These are phyloP conservation scores for Belgica antarctica DNA, from an alignment of 2,888 invertebrate species.

Conservation along the genomic window DNA sequence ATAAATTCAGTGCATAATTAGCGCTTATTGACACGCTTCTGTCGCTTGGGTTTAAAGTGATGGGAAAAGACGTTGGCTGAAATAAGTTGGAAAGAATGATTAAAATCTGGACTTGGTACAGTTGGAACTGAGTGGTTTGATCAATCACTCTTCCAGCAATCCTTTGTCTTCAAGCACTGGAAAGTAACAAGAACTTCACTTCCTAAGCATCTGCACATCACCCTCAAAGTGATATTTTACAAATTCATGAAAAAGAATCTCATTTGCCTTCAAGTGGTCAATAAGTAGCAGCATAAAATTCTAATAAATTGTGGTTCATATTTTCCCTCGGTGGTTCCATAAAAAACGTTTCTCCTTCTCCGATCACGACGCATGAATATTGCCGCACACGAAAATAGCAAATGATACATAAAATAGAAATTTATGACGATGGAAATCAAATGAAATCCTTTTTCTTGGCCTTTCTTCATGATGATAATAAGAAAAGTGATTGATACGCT, in stretches of 20 bases:
- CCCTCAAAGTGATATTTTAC: no score
- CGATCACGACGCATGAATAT: no score
- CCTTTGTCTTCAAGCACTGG: no score
- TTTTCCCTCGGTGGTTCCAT: conserved; percentile 27
- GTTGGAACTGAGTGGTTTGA: no score
- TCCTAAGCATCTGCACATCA: no score
- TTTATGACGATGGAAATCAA: conserved; percentile 31
- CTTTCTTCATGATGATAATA: conserved; percentile 5
- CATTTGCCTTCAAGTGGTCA: conserved; percentile 44
- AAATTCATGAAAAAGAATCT: conserved; percentile 39
- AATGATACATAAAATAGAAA: conserved; percentile 43
- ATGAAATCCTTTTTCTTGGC: background rate
- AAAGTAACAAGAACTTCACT: no score
- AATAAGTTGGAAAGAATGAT: no score
- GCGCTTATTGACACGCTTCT: background rate
- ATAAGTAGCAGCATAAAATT: conserved; percentile 39
- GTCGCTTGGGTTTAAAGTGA: background rate
- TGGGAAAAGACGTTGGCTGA: conserved; percentile 10
- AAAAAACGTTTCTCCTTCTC: conserved; percentile 2
- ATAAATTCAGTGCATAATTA: conserved; percentile 1
- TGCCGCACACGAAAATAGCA: conserved; percentile 32
- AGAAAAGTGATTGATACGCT: conserved; percentile 3
- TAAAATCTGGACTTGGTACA: no score
- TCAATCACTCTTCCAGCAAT: no score
- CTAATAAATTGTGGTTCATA: conserved; percentile 39